phyloP scores from a whole-genome alignment of 2,113 vertebrate genomes.

The Nycticebus coucang region DNA sequence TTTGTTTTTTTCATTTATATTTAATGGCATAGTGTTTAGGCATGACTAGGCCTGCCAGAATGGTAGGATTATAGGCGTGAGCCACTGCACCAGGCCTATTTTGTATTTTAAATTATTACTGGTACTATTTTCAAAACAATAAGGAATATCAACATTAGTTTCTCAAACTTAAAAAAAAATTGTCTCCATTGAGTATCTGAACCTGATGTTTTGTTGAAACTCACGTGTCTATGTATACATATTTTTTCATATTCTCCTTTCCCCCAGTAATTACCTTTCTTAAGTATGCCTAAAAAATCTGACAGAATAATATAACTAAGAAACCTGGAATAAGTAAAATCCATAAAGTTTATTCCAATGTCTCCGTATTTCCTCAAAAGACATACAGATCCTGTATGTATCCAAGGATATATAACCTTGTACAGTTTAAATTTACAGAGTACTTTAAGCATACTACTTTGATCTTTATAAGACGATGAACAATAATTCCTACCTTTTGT shows the following conservation, averaged over 20 bases:
- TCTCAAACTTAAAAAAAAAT: not conserved
- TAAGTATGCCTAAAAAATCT: not conserved
- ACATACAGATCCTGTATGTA: not conserved
- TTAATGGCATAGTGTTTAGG: not conserved
- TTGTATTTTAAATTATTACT: no score
- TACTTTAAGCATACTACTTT: not conserved
- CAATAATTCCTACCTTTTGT: not conserved
- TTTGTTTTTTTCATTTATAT: slow-evolving; percentile 7
- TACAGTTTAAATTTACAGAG: slow-evolving; percentile 11
- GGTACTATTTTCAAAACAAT: no score
- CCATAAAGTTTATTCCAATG: not conserved
- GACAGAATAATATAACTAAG: not conserved
- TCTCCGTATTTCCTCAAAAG: not conserved
- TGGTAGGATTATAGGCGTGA: no score
- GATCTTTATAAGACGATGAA: not conserved
- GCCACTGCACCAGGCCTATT: no score
- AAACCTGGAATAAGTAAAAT: slow-evolving; percentile 44
- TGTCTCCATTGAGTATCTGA: not conserved
- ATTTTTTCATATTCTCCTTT: not conserved
- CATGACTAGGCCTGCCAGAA: no score
- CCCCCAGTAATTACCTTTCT: not conserved
- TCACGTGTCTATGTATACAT: not conserved
- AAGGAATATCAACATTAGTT: not conserved
- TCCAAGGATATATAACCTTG: not conserved
- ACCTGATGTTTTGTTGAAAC: not conserved